Conservation (phyloP, 2,888 invertebrate genomes). For the Ariolimax columbianus region DNA sequence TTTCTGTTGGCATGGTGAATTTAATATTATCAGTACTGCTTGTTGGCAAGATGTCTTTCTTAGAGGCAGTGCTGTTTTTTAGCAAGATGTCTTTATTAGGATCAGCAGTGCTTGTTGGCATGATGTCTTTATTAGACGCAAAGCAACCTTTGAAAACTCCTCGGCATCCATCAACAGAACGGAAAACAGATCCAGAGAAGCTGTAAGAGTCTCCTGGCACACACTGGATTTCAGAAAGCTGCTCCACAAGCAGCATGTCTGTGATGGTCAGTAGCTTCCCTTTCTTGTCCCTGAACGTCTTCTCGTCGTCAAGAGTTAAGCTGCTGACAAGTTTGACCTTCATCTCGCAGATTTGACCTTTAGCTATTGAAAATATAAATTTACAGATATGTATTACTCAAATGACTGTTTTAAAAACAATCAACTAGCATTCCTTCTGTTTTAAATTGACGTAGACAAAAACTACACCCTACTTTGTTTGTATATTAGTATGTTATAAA, state of each 20-base stretch:
- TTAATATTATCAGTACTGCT: too few relatives aligned
- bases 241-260: background rate
- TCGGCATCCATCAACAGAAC: slow-evolving; percentile 4
- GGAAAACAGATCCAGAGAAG: background rate
- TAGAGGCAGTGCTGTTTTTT: too few relatives aligned
- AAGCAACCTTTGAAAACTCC: slow-evolving; percentile 12
- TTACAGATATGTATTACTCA: background rate
- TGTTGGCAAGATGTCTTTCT: too few relatives aligned
- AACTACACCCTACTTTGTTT: too few relatives aligned
- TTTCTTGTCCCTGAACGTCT: background rate
- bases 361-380: background rate
- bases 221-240: slow-evolving; percentile 12
- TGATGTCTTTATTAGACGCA: background rate
- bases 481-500: too few relatives aligned
- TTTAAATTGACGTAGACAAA: too few relatives aligned
- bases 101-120: too few relatives aligned
- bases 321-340: background rate
- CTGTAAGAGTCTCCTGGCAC: background rate
- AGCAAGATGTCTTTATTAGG: too few relatives aligned
- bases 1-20: too few relatives aligned
- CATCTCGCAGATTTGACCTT: background rate
- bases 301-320: background rate
- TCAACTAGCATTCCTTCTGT: too few relatives aligned
- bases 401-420: too few relatives aligned
- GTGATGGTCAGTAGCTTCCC: background rate